phyloP scores from a whole-genome alignment of 2,113 vertebrate species.

The Albula glossodonta region DNA sequence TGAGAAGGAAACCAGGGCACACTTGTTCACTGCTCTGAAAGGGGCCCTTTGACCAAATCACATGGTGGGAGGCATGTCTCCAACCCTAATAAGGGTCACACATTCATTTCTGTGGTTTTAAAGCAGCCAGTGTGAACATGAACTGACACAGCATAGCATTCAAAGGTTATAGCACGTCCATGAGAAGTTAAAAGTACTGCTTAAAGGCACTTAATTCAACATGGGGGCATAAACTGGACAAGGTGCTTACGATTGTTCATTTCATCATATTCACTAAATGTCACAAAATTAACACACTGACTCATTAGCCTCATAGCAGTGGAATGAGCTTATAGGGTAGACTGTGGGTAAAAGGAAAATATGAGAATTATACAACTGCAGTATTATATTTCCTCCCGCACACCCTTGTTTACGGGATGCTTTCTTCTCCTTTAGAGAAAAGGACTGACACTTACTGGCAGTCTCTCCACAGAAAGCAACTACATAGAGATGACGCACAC shows the following conservation, averaged over 20 bases:
- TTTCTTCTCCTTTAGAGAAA: not conserved
- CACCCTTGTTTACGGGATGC: no score
- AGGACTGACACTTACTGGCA: no score
- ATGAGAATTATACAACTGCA: not conserved
- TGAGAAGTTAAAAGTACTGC: not conserved
- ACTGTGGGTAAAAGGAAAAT: not conserved
- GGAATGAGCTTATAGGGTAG: not conserved
- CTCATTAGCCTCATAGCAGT: no score
- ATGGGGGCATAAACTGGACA: not conserved
- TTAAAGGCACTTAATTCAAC: constrained; percentile 40
- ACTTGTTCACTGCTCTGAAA: not conserved
- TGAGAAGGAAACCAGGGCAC: not conserved
- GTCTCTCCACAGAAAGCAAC: no score
- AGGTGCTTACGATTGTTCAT: not conserved
- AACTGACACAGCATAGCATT: not conserved
- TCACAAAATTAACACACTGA: not conserved
- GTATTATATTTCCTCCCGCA: no score
- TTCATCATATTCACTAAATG: no score
- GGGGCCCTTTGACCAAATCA: not conserved
- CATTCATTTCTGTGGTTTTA: not conserved
- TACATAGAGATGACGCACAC: no score
- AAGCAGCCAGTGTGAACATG: not conserved
- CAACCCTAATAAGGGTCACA: not conserved
- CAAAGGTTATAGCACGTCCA: not conserved
- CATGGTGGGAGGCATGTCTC: not conserved